Evolutionary conservation across 1,140 invertebrate genomes (phyloP).

Genomic region (Cydia splendana): DNA sequence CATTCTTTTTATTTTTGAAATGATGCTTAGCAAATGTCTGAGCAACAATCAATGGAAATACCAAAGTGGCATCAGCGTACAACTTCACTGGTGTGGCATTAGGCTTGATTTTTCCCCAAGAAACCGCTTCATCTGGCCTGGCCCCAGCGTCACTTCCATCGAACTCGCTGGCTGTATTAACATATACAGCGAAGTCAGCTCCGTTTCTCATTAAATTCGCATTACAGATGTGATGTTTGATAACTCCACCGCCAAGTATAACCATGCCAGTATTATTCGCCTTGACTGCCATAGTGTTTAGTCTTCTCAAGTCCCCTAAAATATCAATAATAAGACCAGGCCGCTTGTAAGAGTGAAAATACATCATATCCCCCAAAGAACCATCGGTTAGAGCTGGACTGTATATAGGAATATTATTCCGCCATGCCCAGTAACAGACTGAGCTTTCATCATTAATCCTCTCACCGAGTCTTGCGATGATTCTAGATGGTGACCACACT

Average conservation of each 20-base stretch:
- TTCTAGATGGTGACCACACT: slow-evolving; percentile 94
- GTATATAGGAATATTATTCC: slow-evolving; percentile 98
- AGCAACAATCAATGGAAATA: slow-evolving; percentile 96
- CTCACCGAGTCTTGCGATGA: slow-evolving; percentile 87
- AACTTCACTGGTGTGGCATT: slow-evolving; percentile 96
- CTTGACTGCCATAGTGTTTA: slow-evolving; percentile 98
- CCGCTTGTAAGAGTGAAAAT: slow-evolving; percentile 97
- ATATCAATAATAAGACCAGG: slow-evolving; percentile 97
- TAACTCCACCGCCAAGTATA: slow-evolving; percentile 96
- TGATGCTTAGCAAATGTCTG: slow-evolving; percentile 94
- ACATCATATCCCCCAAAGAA: slow-evolving; percentile 99
- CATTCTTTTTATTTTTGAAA: slow-evolving; percentile 77
- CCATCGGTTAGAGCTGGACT: slow-evolving; percentile 99
- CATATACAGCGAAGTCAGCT: slow-evolving; percentile 97
- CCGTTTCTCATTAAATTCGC: slow-evolving; percentile 99
- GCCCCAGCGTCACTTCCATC: slow-evolving; percentile 99
- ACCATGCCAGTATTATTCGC: slow-evolving; percentile 97
- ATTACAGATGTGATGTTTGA: slow-evolving; percentile 99
- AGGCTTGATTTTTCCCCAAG: slow-evolving; percentile 98
- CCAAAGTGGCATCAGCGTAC: slow-evolving; percentile 96
- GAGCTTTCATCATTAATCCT: slow-evolving; percentile 95
- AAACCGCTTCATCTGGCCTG: slow-evolving; percentile 97
- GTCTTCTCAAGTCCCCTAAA: slow-evolving; percentile 91
- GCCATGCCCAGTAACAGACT: slow-evolving; percentile 98
- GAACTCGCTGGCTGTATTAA: slow-evolving; percentile 99